Percentiles rank a stretch among this genome's conserved stretches.
Conservation (phyloP, 2,888 invertebrate species). For the Cataglyphis livida region DNA sequence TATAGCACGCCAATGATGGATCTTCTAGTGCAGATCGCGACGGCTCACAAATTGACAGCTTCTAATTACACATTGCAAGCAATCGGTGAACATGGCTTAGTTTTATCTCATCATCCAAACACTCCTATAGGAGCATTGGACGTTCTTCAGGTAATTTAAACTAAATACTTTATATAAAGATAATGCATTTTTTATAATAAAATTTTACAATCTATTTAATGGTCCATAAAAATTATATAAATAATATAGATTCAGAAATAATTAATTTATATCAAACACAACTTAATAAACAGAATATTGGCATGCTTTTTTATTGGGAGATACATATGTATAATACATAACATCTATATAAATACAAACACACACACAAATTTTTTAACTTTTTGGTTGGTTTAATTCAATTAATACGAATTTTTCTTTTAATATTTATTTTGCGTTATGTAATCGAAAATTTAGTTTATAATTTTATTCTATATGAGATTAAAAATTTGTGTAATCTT, state of each 20-base stretch:
- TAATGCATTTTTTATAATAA: not conserved
- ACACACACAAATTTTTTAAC: not conserved
- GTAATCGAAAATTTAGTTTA: not conserved
- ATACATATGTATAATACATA: not conserved
- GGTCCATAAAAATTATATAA: not conserved
- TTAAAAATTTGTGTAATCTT: not conserved
- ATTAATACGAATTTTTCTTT: not conserved
- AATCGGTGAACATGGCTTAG: conserved; percentile 88
- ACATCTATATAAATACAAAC: not conserved
- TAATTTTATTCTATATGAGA: not conserved
- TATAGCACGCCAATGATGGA: conserved; percentile 93
- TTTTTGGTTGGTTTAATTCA: not conserved
- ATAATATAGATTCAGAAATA: not conserved
- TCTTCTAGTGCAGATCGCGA: conserved; percentile 90
- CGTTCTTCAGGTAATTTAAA: conserved; percentile 84
- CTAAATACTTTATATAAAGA: not conserved
- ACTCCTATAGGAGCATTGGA: conserved; percentile 90
- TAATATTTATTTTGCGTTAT: not conserved
- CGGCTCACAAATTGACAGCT: conserved; percentile 89
- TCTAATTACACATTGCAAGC: conserved; percentile 89
- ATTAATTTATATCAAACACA: not conserved
- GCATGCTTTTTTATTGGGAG: not conserved
- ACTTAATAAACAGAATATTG: not conserved
- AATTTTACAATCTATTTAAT: not conserved
- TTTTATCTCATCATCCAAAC: conserved; percentile 90